Conservation (phyloP, 2,888 invertebrate genomes). For the Norana najaformis region DNA sequence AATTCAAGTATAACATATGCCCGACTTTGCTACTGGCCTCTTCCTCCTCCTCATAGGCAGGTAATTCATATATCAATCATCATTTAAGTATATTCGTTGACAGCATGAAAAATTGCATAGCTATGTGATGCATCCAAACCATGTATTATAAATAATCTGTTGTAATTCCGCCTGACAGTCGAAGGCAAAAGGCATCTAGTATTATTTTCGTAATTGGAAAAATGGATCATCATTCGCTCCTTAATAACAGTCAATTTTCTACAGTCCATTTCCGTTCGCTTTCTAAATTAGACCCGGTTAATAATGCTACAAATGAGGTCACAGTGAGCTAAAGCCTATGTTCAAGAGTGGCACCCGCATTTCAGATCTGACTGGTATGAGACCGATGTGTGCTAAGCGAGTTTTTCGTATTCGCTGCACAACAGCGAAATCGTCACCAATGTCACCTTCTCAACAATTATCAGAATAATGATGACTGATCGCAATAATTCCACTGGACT, state of each 20-base stretch:
- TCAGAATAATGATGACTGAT: not conserved
- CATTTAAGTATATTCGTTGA: not conserved
- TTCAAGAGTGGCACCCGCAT: not conserved
- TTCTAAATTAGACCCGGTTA: not conserved
- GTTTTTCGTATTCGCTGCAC: not conserved
- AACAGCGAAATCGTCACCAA: not conserved
- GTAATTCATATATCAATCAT: not conserved
- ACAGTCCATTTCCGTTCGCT: conserved; percentile 13
- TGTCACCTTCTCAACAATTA: not conserved
- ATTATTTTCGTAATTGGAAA: not conserved
- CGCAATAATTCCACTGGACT: not conserved
- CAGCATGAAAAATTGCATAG: not conserved
- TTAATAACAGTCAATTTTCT: not conserved
- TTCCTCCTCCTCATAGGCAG: not conserved
- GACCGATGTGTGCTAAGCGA: not conserved
- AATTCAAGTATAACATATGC: not conserved
- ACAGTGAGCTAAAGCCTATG: not conserved
- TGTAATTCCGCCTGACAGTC: not conserved
- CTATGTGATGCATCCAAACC: not conserved
- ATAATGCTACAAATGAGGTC: not conserved
- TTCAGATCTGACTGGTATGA: not conserved
- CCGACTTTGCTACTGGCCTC: too few relatives aligned
- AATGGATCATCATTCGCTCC: not conserved
- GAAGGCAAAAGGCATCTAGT: not conserved
- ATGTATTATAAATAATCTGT: not conserved